Conservation (phyloP, 2,113 vertebrate species). For the Acrocephalus kingi region DNA sequence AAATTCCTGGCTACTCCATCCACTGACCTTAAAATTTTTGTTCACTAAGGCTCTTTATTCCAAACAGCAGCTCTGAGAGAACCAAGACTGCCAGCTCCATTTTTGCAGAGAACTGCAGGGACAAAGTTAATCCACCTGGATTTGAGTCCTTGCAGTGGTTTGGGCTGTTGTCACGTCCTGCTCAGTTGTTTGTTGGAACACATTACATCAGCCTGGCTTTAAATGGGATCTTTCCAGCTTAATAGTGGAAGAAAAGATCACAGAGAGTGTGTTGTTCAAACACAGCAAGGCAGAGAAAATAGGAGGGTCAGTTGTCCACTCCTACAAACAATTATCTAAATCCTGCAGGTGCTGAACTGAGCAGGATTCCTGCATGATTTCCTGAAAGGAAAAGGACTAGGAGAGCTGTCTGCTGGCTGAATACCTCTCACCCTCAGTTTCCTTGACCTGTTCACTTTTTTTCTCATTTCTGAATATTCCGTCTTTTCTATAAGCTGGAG, state of each 20-base stretch:
- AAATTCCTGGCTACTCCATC: constrained; percentile 32
- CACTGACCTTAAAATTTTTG: constrained; percentile 1
- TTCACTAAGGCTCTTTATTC: constrained; percentile 53
- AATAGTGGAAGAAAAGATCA: neutral
- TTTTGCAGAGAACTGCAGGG: neutral
- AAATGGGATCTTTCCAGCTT: neutral
- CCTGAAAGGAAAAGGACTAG: neutral
- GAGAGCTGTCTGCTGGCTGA: neutral
- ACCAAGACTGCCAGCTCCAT: neutral
- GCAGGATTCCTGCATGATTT: neutral
- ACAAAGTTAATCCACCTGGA: constrained; percentile 36
- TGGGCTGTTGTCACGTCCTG: neutral
- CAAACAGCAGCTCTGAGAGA: neutral
- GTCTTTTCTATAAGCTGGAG: neutral
- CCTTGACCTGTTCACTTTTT: neutral
- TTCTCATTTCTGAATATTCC: neutral
- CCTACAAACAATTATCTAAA: neutral
- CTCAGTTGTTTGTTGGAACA: neutral
- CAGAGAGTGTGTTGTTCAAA: neutral
- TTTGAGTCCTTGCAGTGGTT: neutral
- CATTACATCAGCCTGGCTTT: neutral
- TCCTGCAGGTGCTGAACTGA: neutral
- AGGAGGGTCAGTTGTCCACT: neutral
- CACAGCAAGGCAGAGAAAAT: neutral
- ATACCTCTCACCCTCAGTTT: neutral